Conservation (phyloP, 1,140 invertebrate genomes). For the Polypedilum pembai region DNA sequence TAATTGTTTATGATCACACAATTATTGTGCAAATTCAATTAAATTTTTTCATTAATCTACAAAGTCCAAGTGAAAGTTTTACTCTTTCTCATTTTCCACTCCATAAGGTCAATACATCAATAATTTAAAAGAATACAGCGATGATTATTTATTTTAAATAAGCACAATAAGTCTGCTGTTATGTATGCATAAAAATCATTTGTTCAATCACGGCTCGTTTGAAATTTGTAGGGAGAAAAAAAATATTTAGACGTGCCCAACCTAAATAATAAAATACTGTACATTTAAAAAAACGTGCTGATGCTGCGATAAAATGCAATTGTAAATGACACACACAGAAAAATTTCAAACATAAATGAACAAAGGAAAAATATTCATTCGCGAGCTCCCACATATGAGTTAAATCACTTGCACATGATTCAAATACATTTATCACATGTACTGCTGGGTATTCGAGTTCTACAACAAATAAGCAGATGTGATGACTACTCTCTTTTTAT, state of each 20-base stretch:
- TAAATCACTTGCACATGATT: conserved; percentile 3
- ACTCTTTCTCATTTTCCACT: too few relatives aligned
- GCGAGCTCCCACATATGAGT: not conserved
- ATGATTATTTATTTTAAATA: too few relatives aligned
- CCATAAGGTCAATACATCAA: too few relatives aligned
- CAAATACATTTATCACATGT: not conserved
- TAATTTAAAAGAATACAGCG: too few relatives aligned
- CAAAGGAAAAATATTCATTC: conserved; percentile 9
- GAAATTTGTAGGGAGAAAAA: not conserved
- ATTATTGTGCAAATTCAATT: too few relatives aligned
- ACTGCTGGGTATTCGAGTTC: too few relatives aligned
- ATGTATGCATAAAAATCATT: not conserved
- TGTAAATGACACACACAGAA: not conserved
- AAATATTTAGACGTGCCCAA: not conserved
- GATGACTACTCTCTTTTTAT: too few relatives aligned
- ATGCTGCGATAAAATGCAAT: not conserved
- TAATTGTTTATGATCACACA: too few relatives aligned
- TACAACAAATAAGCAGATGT: too few relatives aligned
- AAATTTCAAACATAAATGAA: not conserved
- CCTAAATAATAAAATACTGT: not conserved
- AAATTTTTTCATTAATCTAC: too few relatives aligned
- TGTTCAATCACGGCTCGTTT: not conserved
- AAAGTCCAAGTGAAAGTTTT: too few relatives aligned
- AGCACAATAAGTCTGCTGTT: too few relatives aligned
- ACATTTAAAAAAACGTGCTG: not conserved